Percentiles rank a stretch among this genome's conserved stretches.
Evolutionary conservation across 2,797 vertebrate species (phyloP).

Genomic region (Botia kubotai): DNA sequence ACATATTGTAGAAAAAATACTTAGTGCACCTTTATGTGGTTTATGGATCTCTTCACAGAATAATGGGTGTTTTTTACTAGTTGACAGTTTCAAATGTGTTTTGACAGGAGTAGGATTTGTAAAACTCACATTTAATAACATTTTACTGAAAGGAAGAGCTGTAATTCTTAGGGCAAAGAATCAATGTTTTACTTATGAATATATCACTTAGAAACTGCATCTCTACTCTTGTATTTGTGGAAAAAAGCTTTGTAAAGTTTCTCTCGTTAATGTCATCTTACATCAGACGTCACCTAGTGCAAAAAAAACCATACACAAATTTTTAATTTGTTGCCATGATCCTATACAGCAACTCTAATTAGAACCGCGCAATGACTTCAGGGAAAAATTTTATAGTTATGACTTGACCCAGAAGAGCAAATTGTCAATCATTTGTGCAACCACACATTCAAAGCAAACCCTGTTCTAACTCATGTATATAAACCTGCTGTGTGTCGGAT

Average conservation of each 20-base stretch:
- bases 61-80: constrained; percentile 37
- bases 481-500: constrained; percentile 53
- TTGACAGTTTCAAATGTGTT: constrained; percentile 57
- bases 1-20: constrained; percentile 48
- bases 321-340: constrained; percentile 79
- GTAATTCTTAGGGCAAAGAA: background rate
- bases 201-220: constrained; percentile 29
- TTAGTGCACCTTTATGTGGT: constrained; percentile 65
- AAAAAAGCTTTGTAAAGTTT: constrained; percentile 71
- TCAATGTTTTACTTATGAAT: constrained; percentile 19
- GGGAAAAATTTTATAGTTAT: constrained; percentile 68
- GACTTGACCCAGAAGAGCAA: constrained; percentile 77
- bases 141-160: constrained; percentile 41
- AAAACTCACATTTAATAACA: constrained; percentile 21
- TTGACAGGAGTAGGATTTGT: constrained; percentile 50
- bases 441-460: constrained; percentile 68
- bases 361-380: constrained; percentile 75
- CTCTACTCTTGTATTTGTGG: constrained; percentile 68
- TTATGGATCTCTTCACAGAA: constrained; percentile 67
- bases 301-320: constrained; percentile 79
- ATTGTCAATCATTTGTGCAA: constrained; percentile 75
- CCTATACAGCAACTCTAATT: constrained; percentile 77
- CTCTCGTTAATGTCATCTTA: constrained; percentile 70
- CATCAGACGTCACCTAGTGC: constrained; percentile 69
- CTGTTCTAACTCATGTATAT: constrained; percentile 49